phyloP scores from a whole-genome alignment of 2,888 invertebrate genomes.

The Meganola albula region DNA sequence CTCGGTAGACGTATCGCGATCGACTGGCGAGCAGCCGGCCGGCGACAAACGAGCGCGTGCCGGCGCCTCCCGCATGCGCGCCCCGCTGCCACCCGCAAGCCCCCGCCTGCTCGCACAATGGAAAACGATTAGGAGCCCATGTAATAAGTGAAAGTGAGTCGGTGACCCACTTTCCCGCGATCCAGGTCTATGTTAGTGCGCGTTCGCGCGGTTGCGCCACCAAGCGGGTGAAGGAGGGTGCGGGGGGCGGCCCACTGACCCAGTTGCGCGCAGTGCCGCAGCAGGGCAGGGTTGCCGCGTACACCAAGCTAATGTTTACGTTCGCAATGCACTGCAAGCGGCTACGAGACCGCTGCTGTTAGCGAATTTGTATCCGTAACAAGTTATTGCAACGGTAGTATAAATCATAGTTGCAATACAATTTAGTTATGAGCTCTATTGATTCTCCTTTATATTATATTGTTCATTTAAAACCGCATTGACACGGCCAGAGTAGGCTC shows the following conservation, averaged over 20 bases:
- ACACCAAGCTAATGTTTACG: conserved; percentile 67
- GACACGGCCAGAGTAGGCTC: no score
- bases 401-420: no score
- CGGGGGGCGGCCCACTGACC: conserved; percentile 89
- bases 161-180: conserved; percentile 94
- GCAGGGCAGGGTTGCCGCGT: conserved; percentile 77
- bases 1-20: conserved; percentile 64
- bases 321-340: conserved; percentile 58
- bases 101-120: conserved; percentile 80
- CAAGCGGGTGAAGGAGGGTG: conserved; percentile 71
- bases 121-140: conserved; percentile 86
- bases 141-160: conserved; percentile 93
- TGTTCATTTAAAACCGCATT: no score
- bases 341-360: conserved; percentile 38
- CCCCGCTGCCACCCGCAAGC: conserved; percentile 68
- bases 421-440: no score
- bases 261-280: conserved; percentile 84
- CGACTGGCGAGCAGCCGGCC: conserved; percentile 73
- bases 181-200: conserved; percentile 94
- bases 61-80: conserved; percentile 75
- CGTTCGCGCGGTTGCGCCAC: conserved; percentile 76
- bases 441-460: no score
- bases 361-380: no score
- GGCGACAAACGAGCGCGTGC: conserved; percentile 71
- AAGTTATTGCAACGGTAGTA: no score